Conservation (phyloP, 2,113 vertebrate species). For the Dicerorhinus sumatrensis region DNA sequence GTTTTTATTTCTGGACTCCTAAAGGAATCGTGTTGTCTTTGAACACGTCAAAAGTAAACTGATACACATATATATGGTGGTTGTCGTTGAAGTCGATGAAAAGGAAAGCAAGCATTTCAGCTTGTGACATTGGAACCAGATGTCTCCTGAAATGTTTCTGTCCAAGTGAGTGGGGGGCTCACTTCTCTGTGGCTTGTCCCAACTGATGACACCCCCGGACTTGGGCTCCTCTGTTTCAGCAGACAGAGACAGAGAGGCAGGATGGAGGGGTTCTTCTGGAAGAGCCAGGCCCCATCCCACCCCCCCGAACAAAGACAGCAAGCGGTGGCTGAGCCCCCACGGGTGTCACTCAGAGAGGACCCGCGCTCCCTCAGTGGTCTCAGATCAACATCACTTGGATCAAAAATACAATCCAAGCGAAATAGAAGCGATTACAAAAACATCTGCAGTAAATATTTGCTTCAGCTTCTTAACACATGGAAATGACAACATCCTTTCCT, state of each 20-base stretch:
- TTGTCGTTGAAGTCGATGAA: not conserved
- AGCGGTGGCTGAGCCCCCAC: not conserved
- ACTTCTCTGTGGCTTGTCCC: not conserved
- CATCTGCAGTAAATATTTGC: not conserved
- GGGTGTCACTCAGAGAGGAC: not conserved
- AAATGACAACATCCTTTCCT: not conserved
- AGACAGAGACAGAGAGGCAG: not conserved
- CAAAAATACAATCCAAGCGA: not conserved
- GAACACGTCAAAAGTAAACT: not conserved
- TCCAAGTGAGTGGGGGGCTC: rapidly evolving
- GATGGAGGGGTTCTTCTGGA: no score
- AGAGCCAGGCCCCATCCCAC: not conserved
- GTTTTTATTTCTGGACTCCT: not conserved
- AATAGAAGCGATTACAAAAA: not conserved
- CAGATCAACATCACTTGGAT: not conserved
- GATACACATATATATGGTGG: rapidly evolving
- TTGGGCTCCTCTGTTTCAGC: not conserved
- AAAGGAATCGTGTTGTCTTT: rapidly evolving
- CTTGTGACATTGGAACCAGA: not conserved
- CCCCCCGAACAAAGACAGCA: rapidly evolving
- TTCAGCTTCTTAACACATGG: conserved; percentile 8
- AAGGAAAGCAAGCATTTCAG: not conserved
- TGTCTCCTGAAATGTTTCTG: not conserved
- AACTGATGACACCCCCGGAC: not conserved
- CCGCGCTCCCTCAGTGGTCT: not conserved